phyloP scores from a whole-genome alignment of 2,113 vertebrate species.

The Oncorhynchus gorbuscha region DNA sequence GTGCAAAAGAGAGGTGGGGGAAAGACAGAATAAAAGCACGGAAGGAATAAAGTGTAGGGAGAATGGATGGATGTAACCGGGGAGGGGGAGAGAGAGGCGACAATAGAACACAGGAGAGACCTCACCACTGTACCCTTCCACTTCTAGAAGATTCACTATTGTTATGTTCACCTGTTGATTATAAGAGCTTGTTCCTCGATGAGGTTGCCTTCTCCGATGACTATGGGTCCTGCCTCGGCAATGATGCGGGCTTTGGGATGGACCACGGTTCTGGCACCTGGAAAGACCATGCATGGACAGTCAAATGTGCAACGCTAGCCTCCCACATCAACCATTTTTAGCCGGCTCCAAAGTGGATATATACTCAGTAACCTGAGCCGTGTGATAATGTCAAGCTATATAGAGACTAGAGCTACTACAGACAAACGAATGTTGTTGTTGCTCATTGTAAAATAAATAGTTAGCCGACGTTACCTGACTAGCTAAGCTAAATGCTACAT shows the following conservation, averaged over 20 bases:
- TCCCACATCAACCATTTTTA: neutral
- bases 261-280: constrained; percentile 91
- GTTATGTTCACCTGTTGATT: constrained; percentile 80
- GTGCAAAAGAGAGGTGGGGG: too few relatives aligned
- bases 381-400: neutral
- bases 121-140: neutral
- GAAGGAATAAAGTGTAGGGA: neutral
- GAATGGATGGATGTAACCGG: too few relatives aligned
- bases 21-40: neutral
- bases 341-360: neutral
- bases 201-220: constrained; percentile 95
- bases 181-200: constrained; percentile 97
- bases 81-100: neutral
- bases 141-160: neutral
- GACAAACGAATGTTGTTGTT: neutral
- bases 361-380: neutral
- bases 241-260: constrained; percentile 96
- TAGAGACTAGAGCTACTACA: neutral
- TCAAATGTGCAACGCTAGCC: neutral
- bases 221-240: constrained; percentile 92
- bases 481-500: neutral
- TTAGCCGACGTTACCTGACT: too few relatives aligned
- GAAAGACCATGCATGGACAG: neutral
- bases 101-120: neutral
- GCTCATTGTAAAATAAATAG: neutral